Evolutionary conservation across 2,888 invertebrate species (phyloP).

Genomic region (Bursaphelenchus okinawaensis): DNA sequence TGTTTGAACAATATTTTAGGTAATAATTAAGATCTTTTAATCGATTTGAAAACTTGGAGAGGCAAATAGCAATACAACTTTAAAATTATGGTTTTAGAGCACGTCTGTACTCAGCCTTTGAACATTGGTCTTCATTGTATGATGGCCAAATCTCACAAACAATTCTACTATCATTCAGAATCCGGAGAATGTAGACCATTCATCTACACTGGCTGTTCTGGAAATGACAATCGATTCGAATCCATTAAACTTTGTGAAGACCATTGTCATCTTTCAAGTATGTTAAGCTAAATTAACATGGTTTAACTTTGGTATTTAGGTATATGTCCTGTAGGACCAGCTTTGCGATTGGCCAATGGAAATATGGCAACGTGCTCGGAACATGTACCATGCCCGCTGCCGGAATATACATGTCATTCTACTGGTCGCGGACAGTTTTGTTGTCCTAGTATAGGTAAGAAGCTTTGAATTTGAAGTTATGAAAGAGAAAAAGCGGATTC

Average conservation of each 20-base stretch:
- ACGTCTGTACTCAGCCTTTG: constrained; percentile 17
- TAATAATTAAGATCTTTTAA: too few relatives aligned
- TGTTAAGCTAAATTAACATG: background rate
- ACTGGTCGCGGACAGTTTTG: constrained; percentile 23
- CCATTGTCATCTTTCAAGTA: constrained; percentile 8
- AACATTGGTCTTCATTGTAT: constrained; percentile 17
- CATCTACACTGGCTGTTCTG: constrained; percentile 26
- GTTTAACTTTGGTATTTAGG: constrained; percentile 1
- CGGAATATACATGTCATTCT: constrained; percentile 14
- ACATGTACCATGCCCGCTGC: constrained; percentile 12
- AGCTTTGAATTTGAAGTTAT: background rate
- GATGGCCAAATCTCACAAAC: constrained; percentile 12
- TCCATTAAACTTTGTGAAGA: constrained; percentile 5
- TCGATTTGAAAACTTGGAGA: too few relatives aligned
- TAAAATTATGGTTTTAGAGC: constrained; percentile 3
- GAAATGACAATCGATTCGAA: constrained; percentile 31
- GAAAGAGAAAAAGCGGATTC: too few relatives aligned
- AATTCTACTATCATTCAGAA: constrained; percentile 22
- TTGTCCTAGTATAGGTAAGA: constrained; percentile 19
- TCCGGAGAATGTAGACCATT: constrained; percentile 23
- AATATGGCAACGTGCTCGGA: constrained; percentile 19
- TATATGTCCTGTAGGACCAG: constrained; percentile 21
- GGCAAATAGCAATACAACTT: background rate
- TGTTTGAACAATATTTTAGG: too few relatives aligned
- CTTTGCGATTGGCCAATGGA: constrained; percentile 18